Evolutionary conservation across 1,140 invertebrate genomes (phyloP), one percentile per base, ranked within the genome.

Genomic region (Nymphalis io): DNA sequence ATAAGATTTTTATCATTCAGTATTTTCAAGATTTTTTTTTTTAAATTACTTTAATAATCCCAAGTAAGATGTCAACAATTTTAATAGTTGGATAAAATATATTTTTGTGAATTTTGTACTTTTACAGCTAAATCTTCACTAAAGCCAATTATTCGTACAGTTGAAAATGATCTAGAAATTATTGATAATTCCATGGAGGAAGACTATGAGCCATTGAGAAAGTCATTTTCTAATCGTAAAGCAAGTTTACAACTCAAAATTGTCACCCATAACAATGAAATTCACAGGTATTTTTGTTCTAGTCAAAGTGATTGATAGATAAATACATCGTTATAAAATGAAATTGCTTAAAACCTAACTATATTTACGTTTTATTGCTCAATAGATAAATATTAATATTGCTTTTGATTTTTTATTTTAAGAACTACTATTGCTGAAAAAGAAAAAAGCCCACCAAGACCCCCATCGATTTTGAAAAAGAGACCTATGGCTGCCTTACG

Each of bases 401-500:
- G 20, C 39, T 5, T 23, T 23, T 15, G 65, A 51, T 60, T 53
- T 70, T 38, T 23, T 60, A 46, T 51, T 65, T 66, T 58, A 60
- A 88, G 85, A 72, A 81, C 73, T 59, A 71, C 76, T 57, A 67
- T 82, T 58, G 48, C 71, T 63, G 81, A 79, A 72, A 87, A 82
- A 68, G 88, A 91, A 21, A 83, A 78, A 64, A 92, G 90, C 55
- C 90, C 92, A 68, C 85, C 89, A 13, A 86, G 85, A 63, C 89
- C 86, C 16, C 84, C 91, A 33, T 92, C 92, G 21, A 92, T 92
- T 61, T 76, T 92, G 16, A 92, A 92, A 74, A 92, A 92, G 74
- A 78, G 92, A 15, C 86, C 88, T 40, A 87, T 90, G 80, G 88
- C 84, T 15, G 87, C 85, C 63, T 64, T 89, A 57, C 80, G 81